Evolutionary conservation across 2,888 invertebrate species (phyloP), one percentile per base, ranked within the genome.

Genomic region (Apodemia duryi): DNA sequence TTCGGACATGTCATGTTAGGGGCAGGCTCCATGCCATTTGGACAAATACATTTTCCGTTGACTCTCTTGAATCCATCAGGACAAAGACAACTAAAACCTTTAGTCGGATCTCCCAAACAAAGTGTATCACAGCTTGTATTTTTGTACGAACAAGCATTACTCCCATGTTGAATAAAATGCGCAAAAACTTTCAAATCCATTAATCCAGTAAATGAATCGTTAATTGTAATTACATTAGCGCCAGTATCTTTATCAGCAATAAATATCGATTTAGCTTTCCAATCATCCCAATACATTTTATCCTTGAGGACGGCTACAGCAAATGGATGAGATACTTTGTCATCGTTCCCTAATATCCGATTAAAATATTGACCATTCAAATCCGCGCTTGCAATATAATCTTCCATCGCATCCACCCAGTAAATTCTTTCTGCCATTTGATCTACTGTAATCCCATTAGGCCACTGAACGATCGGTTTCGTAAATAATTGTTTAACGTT

Each of bases 211-310:
- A 96, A 88, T 29, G 95, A 93, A 65, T 94, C 89, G 68, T 94
- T 91, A 1, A 96, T 91, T 0, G 92, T 91, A 11, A 90, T 83
- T 13, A 95, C 90, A 41, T 94, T 94, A 2, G 91, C 86, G 0
- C 96, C 96, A 62, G 94, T 93, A 77, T 96, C 95, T 80, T 97
- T 97, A 75, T 97, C 96, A 0, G 96, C 95, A 6, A 94, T 93
- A 77, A 96, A 96, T 65, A 97, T 95, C 38, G 95, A 94, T 67
- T 95, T 95, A 63, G 94, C 94, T 73, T 95, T 95, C 97, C 97
- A 97, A 80, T 98, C 98, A 76, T 97, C 96, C 97, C 97, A 98
- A 77, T 96, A 97, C 93, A 98, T 94, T 73, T 94, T 93, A 75
- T 96, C 95, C 83, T 98, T 98, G 76, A 96, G 95, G 0, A 98